Conservation (phyloP, 2,797 vertebrate genomes). For the Hozukius guyotensis region DNA sequence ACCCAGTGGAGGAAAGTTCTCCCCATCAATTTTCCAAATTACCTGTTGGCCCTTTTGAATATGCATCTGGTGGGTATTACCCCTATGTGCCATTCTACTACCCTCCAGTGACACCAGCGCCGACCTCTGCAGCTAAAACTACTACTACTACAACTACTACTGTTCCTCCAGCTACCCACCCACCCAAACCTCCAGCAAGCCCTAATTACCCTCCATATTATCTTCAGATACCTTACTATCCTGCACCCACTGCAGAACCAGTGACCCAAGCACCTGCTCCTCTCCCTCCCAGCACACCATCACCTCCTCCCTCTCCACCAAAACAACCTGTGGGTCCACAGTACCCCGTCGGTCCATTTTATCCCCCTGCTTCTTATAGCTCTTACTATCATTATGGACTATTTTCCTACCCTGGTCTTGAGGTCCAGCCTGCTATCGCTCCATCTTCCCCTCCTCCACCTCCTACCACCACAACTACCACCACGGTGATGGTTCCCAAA, state of each 20-base stretch:
- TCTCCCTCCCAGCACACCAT: neutral
- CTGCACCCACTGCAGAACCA: slow-evolving; percentile 2
- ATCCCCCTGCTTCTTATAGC: neutral
- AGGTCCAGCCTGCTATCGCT: neutral
- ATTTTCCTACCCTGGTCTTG: neutral
- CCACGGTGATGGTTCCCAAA: neutral
- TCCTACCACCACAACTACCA: neutral
- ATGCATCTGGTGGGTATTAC: slow-evolving; percentile 24
- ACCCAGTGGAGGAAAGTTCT: neutral
- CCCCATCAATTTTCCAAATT: neutral
- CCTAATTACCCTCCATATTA: slow-evolving; percentile 24
- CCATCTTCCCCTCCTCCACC: neutral
- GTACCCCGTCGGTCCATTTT: neutral
- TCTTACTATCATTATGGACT: slow-evolving; percentile 24
- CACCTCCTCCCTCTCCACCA: slow-evolving; percentile 6
- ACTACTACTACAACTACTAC: neutral
- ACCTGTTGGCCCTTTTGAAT: slow-evolving; percentile 4
- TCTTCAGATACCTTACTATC: slow-evolving; percentile 14
- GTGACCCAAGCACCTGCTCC: slow-evolving; percentile 16
- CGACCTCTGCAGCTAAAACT: neutral
- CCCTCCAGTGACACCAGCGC: slow-evolving; percentile 3
- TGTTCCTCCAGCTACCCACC: neutral
- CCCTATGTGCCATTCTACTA: slow-evolving; percentile 18
- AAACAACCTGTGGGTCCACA: slow-evolving; percentile 14
- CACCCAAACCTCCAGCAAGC: neutral